Evolutionary conservation across 2,797 vertebrate species (phyloP).

Genomic region (Neopelma chrysocephalum): DNA sequence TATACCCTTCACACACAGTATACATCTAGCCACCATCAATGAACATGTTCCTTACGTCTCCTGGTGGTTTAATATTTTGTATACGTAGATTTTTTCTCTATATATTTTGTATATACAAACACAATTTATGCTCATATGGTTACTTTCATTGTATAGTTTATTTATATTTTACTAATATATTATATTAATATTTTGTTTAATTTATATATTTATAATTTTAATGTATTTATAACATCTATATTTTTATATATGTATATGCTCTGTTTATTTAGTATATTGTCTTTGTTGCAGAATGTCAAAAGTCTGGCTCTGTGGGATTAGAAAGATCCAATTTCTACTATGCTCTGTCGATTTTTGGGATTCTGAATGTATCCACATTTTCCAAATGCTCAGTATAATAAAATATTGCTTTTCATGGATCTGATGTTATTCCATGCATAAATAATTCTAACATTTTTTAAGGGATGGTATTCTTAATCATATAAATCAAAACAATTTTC

Average conservation of each 20-base stretch:
- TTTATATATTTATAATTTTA: background rate
- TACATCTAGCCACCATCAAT: background rate
- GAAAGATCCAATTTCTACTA: no score
- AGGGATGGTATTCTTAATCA: background rate
- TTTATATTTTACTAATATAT: background rate
- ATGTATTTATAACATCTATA: background rate
- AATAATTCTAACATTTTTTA: background rate
- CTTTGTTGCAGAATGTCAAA: no score
- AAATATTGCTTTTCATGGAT: background rate
- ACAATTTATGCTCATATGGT: rapidly evolving
- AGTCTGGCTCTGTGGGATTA: no score
- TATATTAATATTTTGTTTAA: background rate
- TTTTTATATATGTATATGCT: background rate
- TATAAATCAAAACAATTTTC: background rate
- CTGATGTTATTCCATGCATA: background rate
- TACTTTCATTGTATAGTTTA: background rate
- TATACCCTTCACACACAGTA: background rate
- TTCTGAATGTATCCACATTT: background rate
- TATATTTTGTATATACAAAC: background rate
- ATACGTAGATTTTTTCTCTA: background rate
- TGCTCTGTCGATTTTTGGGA: no score
- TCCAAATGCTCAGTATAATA: background rate
- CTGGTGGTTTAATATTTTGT: background rate
- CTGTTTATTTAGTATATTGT: background rate
- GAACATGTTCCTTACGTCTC: background rate